Evolutionary conservation across 2,113 vertebrate genomes (phyloP).

Genomic region (Elanoides forficatus): DNA sequence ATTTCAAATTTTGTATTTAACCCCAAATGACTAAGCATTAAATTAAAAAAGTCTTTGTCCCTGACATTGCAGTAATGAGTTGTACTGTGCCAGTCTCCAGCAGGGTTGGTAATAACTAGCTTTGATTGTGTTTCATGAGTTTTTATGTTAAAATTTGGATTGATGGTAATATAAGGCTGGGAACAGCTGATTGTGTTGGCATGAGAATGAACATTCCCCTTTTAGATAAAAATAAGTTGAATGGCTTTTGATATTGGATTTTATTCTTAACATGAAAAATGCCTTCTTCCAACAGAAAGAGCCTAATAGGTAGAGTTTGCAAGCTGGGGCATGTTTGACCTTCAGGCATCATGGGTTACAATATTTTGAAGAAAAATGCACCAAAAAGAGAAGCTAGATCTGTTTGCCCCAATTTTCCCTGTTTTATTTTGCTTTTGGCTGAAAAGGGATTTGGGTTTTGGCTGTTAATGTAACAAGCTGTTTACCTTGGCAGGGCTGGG

Average conservation of each 20-base stretch:
- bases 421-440: constrained; percentile 2
- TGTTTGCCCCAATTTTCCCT: background rate
- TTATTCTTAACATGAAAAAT: background rate
- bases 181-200: constrained; percentile 14
- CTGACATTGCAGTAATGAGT: background rate
- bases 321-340: background rate
- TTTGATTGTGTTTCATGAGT: constrained; percentile 3
- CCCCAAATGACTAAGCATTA: background rate
- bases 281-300: background rate
- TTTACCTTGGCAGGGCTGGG: constrained; percentile 41
- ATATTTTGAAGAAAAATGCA: background rate
- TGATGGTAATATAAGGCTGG: background rate
- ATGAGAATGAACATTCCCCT: background rate
- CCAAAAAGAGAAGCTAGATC: background rate
- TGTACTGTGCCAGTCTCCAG: background rate
- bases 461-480: constrained; percentile 35
- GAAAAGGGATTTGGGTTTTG: background rate
- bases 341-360: background rate
- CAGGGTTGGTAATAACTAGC: background rate
- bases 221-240: constrained; percentile 20
- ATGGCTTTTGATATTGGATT: background rate
- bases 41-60: background rate
- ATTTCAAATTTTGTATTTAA: background rate
- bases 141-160: background rate
- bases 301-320: background rate